Evolutionary conservation across 2,888 invertebrate genomes (phyloP), one percentile per base, ranked within the genome.

Genomic region (Oithona nana): DNA sequence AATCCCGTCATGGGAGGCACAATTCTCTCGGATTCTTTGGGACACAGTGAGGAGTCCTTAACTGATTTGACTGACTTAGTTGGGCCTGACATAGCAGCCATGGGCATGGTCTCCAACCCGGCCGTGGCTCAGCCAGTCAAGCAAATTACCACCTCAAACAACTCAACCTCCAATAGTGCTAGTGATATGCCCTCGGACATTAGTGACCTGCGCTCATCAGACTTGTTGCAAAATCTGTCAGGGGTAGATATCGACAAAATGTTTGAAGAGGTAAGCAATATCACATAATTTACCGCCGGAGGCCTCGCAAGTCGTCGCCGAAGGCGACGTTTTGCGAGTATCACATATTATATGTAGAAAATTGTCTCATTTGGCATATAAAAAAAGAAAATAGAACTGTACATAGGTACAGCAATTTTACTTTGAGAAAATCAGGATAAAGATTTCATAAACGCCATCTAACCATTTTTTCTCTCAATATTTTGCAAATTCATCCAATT

Each of bases 121-220:
- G 20, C 39, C 20, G 51, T 51, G 16, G 20, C 16, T 51, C 51
- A 51, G 20, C 58, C 58, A 2, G 49, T 58, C 13, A 58, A 57
- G 26, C 24, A 57, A 13, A 11, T 16, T 39, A 11, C 39, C 6
- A 22, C 24, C 20, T 20, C 51, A 8, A 51, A 8, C 8, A n/a
- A 31, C 26, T 31, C 29, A 48, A 29, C n/a, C 24, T 39, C 20
- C 39, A 29, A 20, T 1, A 1, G 20, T 24, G 39, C 20, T 24
- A 24, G 24, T 13, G 31, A 58, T 39, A 58, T 58, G 29, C 58
- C 58, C 22, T 11, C 58, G 28, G 58, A 58, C 39, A 58, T 58
- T 28, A 58, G 58, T 48, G 58, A 58, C 58, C 39, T 58, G 2
- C 30, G 58, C 20, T 48, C 48, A 20, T 29, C 58, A 20, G 58